Evolutionary conservation across 1,140 invertebrate species (phyloP).

Genomic region (Hirudo medicinalis): DNA sequence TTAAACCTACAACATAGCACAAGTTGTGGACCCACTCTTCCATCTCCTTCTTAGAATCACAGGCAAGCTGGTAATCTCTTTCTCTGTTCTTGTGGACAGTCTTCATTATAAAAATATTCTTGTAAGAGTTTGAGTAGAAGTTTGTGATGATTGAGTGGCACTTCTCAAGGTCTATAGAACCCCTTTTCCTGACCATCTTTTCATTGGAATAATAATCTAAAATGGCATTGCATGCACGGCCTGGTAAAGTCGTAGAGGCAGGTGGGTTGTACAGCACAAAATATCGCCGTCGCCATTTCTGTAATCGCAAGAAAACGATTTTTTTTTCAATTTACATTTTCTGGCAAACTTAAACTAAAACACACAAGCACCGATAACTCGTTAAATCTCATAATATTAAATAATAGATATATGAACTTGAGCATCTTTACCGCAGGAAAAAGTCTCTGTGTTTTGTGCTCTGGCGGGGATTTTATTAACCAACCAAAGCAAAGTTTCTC

Average conservation of each 20-base stretch:
- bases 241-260: not conserved
- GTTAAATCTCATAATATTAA: not conserved
- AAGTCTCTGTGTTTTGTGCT: slow-evolving; percentile 3
- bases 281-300: slow-evolving; percentile 7
- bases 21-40: not conserved
- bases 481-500: not conserved
- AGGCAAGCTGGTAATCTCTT: not conserved
- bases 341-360: not conserved
- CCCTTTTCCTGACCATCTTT: not conserved
- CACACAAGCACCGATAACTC: no score
- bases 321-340: no score
- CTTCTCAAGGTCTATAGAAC: slow-evolving; percentile 2
- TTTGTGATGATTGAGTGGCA: not conserved
- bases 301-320: not conserved
- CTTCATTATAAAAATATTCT: slow-evolving; percentile 10
- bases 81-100: not conserved
- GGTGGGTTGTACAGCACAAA: not conserved
- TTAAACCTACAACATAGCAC: not conserved
- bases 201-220: slow-evolving; percentile 10
- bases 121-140: not conserved
- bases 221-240: not conserved
- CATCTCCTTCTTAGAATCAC: not conserved
- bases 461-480: not conserved
- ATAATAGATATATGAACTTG: not conserved
- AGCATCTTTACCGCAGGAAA: not conserved